Percentiles rank a stretch among this genome's conserved stretches.
These are phyloP conservation scores for Troides helena DNA, from an alignment of 2,888 invertebrate species.

Conservation along the genomic window DNA sequence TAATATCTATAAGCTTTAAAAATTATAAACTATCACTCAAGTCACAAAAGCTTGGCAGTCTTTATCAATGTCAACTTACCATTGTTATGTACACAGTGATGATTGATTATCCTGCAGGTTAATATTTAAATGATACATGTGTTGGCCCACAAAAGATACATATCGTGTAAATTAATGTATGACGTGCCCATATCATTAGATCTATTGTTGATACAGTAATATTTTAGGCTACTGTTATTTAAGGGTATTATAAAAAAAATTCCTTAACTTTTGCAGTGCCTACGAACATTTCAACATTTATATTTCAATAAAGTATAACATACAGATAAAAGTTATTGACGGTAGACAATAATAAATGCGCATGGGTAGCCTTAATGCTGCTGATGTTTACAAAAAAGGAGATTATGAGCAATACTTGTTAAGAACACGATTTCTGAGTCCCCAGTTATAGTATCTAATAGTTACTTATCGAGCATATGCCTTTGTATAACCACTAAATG, in stretches of 20 bases:
- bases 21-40: conserved; percentile 9
- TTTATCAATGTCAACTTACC: conserved; percentile 16
- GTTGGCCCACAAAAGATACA: conserved; percentile 22
- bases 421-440: not conserved
- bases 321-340: not conserved
- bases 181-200: not conserved
- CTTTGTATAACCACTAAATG: not conserved
- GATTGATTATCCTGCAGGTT: conserved; percentile 20
- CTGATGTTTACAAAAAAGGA: conserved; percentile 18
- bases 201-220: not conserved
- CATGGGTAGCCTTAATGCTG: conserved; percentile 5
- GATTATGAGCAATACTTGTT: conserved; percentile 1
- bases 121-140: conserved; percentile 26
- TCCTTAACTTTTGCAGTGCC: not conserved
- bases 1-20: not conserved
- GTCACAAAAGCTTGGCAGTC: conserved; percentile 8
- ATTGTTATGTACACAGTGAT: conserved; percentile 24
- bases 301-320: not conserved
- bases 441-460: conserved; percentile 2
- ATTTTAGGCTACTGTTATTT: not conserved
- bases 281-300: not conserved
- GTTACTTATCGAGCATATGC: conserved; percentile 7
- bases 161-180: conserved; percentile 17
- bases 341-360: conserved; percentile 2
- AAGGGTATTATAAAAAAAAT: not conserved